Evolutionary conservation across 1,140 invertebrate genomes (phyloP).

Genomic region (Meteorus sp.): DNA sequence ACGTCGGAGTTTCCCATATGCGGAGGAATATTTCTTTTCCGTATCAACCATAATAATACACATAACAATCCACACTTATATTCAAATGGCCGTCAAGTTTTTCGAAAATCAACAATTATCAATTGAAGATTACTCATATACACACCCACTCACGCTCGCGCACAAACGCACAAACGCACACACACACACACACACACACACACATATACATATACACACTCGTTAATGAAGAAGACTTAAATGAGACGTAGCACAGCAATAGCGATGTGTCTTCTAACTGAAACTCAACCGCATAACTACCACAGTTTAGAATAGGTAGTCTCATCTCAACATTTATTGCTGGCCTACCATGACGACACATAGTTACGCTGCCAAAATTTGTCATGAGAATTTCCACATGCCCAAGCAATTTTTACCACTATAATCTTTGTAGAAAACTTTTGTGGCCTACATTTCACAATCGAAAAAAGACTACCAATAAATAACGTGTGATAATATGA

Average conservation of each 20-base stretch:
- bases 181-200: too few relatives aligned
- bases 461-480: background rate
- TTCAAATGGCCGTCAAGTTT: too few relatives aligned
- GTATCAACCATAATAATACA: constrained; percentile 27
- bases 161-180: background rate
- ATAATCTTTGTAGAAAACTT: too few relatives aligned
- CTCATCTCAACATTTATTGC: constrained; percentile 35
- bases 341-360: constrained; percentile 26
- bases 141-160: background rate
- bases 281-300: background rate
- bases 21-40: constrained; percentile 61
- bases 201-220: too few relatives aligned
- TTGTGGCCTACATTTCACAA: too few relatives aligned
- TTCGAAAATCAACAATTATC: background rate
- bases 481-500: background rate
- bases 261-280: background rate
- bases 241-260: too few relatives aligned
- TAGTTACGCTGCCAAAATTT: constrained; percentile 23
- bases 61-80: too few relatives aligned
- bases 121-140: background rate
- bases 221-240: too few relatives aligned
- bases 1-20: constrained; percentile 63
- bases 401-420: constrained; percentile 18
- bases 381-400: constrained; percentile 27
- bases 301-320: too few relatives aligned